These are phyloP conservation scores for Gambusia yucatana DNA, from an alignment of 2,797 vertebrate genomes.

Conservation along the genomic window DNA sequence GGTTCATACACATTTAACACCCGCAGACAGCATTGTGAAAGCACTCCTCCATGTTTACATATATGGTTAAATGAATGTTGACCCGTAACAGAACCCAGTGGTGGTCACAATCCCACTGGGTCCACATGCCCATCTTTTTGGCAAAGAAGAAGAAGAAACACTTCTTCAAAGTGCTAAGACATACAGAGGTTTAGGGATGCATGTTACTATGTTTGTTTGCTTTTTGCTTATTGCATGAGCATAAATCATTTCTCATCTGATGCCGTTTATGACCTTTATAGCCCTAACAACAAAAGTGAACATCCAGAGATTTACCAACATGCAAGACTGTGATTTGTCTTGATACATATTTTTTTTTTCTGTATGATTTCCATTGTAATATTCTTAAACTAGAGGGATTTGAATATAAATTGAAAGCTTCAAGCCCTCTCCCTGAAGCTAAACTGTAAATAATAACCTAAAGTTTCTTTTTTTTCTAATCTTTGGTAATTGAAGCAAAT, in stretches of 20 bases:
- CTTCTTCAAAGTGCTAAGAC: constrained; percentile 5
- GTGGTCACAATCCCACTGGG: constrained; percentile 54
- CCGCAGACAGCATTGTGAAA: not conserved
- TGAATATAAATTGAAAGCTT: constrained; percentile 82
- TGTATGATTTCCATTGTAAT: constrained; percentile 66
- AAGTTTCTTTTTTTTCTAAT: constrained; percentile 82
- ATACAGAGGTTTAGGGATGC: constrained; percentile 23
- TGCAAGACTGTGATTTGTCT: constrained; percentile 55
- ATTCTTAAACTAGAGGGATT: constrained; percentile 76
- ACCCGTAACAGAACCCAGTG: constrained; percentile 70
- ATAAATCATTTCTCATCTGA: constrained; percentile 46
- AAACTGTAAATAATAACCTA: constrained; percentile 87
- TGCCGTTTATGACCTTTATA: constrained; percentile 47
- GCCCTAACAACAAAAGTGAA: constrained; percentile 65
- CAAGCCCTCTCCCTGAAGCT: constrained; percentile 73
- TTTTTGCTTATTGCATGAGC: constrained; percentile 30
- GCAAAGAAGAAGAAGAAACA: too few relatives aligned
- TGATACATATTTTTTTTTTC: constrained; percentile 65
- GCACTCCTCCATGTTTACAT: constrained; percentile 44
- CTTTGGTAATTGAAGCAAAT: constrained; percentile 87
- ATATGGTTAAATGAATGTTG: constrained; percentile 70
- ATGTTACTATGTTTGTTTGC: not conserved
- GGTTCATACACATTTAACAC: not conserved
- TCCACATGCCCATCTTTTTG: constrained; percentile 31
- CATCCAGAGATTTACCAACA: constrained; percentile 54